Evolutionary conservation across 2,797 vertebrate genomes (phyloP), one percentile per base, ranked within the genome.

Genomic region (Anisognathus igniventris): DNA sequence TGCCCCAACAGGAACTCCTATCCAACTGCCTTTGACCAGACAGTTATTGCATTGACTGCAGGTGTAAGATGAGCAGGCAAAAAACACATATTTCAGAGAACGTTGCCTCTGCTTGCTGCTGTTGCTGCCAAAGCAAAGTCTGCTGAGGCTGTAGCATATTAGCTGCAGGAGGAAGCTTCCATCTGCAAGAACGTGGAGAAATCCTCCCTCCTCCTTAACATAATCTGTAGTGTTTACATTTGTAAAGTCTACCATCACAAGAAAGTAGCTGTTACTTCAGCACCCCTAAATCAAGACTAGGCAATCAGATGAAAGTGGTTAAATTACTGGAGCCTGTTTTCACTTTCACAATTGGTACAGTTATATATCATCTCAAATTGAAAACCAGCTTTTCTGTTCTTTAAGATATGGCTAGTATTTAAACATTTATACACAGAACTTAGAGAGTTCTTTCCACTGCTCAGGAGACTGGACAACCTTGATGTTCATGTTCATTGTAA

Each of bases 131-230:
- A 10, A 50, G 45, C n/a, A 81, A 54, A 57, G 30, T 23, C 22
- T n/a, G 44, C 35, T 40, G 44, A 76, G 20, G 20, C 40, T 73
- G 30, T 2, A 48, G 54, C 2, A 2, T 8, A 25, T 15, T 1
- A 2, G 33, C 54, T 35, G 15, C 8, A 65, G 22, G 9, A 88
- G 30, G 40, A 88, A 28, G 14, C 4, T 64, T 45, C 21, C 33
- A 16, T 2, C 10, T 48, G 25, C 53, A 57, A 64, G 19, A 60
- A 33, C 0, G 0, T 5, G 4, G 57, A 60, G 20, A 66, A 90
- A 86, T 61, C 25, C 37, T 42, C 12, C 48, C 23, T 68, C 31
- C 39, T 51, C 44, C 25, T 76, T 62, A 4, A 40, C 39, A 40
- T 16, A 0, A 39, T 48, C 5, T 7, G 5, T 7, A 22, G 25